These are phyloP conservation scores for Oplegnathus fasciatus DNA, from an alignment of 2,113 vertebrate genomes.

Conservation along the genomic window DNA sequence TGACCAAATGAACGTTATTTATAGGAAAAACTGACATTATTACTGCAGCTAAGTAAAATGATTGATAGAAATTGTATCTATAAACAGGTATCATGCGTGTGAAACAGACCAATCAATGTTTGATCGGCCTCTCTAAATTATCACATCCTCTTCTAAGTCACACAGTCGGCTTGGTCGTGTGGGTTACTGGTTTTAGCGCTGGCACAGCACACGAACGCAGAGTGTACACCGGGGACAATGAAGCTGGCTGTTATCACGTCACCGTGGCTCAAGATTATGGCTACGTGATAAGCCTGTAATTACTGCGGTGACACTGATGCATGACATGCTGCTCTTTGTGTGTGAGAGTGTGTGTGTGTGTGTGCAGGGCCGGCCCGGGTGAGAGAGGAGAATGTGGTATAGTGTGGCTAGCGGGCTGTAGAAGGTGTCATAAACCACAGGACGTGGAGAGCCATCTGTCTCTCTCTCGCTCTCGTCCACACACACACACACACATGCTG, in stretches of 20 bases:
- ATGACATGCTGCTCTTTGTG: constrained; percentile 61
- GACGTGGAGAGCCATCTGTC: constrained; percentile 82
- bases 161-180: constrained; percentile 16
- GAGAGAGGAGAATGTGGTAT: constrained; percentile 50
- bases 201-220: constrained; percentile 52
- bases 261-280: constrained; percentile 75
- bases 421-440: constrained; percentile 82
- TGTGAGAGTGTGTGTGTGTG: constrained; percentile 8
- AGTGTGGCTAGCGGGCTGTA: constrained; percentile 69
- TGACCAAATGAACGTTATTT: neutral
- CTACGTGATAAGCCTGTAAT: constrained; percentile 80
- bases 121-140: constrained; percentile 34
- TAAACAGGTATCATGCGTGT: neutral
- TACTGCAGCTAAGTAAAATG: neutral
- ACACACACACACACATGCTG: constrained; percentile 41
- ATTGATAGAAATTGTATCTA: neutral
- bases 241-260: constrained; percentile 75
- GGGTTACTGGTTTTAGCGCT: constrained; percentile 37
- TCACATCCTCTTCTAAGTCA: constrained; percentile 40
- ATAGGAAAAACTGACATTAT: neutral
- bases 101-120: constrained; percentile 13
- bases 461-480: constrained; percentile 33
- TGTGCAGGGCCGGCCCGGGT: constrained; percentile 16
- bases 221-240: constrained; percentile 63
- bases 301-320: constrained; percentile 78